Evolutionary conservation across 2,797 vertebrate species (phyloP).

Genomic region (Gephyroberyx darwinii): DNA sequence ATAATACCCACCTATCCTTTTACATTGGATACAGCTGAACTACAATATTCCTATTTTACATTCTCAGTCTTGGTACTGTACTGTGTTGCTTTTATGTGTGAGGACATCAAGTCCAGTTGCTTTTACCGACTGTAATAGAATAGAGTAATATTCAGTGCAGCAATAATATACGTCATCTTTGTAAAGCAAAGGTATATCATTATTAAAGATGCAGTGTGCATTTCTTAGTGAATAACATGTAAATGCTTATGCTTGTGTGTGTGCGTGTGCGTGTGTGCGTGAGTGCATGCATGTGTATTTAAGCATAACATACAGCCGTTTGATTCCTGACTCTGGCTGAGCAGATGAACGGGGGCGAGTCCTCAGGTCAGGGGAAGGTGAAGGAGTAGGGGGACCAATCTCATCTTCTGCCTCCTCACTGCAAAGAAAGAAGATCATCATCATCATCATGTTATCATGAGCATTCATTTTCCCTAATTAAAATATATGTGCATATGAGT

Average conservation of each 20-base stretch:
- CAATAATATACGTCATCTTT: neutral
- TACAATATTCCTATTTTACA: neutral
- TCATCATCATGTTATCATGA: neutral
- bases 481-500: neutral
- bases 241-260: constrained; percentile 2
- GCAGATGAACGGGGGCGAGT: constrained; percentile 79
- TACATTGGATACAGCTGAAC: neutral
- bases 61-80: neutral
- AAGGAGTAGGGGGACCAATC: constrained; percentile 77
- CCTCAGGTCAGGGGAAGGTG: constrained; percentile 78
- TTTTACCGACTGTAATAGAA: neutral
- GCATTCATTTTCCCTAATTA: neutral
- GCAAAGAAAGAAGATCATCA: constrained; percentile 36
- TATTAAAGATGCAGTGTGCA: no score
- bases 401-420: constrained; percentile 95
- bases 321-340: constrained; percentile 95
- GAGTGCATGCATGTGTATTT: constrained; percentile 1
- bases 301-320: constrained; percentile 89
- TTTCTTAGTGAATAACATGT: neutral
- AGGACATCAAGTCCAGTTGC: neutral
- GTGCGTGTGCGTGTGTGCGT: neutral
- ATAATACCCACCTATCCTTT: neutral
- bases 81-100: neutral
- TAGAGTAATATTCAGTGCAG: neutral
- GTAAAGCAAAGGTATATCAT: no score